A percentile compares a stretch with the other conserved stretches of the same genome.
Conservation (phyloP, 2,888 invertebrate species). For the Ochropacha duplaris region DNA sequence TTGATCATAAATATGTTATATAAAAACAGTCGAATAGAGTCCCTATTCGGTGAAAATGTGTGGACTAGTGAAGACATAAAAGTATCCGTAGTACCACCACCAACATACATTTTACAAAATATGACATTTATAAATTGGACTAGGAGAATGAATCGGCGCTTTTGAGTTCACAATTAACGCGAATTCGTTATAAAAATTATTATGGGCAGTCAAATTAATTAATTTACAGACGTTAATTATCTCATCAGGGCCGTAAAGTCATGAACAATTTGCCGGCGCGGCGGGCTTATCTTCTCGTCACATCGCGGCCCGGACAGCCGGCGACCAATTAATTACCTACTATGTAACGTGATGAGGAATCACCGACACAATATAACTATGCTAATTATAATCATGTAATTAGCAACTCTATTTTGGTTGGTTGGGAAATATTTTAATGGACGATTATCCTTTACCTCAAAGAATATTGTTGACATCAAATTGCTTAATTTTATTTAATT, state of each 20-base stretch:
- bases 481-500: no score
- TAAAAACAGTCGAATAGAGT: no score
- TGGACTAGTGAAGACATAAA: background rate
- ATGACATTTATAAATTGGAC: background rate
- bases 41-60: background rate
- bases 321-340: conserved; percentile 47
- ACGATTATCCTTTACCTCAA: background rate
- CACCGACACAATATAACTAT: conserved; percentile 40
- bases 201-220: conserved; percentile 71
- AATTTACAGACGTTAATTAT: conserved; percentile 78
- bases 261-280: conserved; percentile 61
- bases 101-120: background rate
- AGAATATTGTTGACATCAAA: background rate
- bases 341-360: conserved; percentile 63
- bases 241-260: conserved; percentile 70
- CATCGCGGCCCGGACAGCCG: conserved; percentile 44
- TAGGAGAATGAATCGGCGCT: conserved; percentile 49
- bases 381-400: background rate
- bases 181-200: conserved; percentile 67
- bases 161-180: conserved; percentile 58
- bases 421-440: background rate
- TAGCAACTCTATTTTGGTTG: background rate
- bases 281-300: conserved; percentile 70
- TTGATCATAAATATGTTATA: no score
- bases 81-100: background rate